Conservation (phyloP, 2,888 invertebrate species). For the Mermis nigrescens region DNA sequence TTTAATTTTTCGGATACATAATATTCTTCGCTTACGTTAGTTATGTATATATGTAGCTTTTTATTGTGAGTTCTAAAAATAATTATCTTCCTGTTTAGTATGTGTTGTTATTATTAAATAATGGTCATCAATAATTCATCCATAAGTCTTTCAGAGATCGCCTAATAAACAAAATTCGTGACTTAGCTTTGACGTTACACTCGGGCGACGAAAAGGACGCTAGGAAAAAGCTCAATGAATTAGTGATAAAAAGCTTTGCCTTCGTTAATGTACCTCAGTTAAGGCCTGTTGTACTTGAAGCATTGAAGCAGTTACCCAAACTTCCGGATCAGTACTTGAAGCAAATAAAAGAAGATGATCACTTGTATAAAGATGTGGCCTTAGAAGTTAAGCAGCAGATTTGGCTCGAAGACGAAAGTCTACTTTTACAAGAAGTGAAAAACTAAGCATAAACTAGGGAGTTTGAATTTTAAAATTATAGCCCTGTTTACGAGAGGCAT, state of each 20-base stretch:
- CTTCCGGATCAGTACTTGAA: slow-evolving; percentile 68
- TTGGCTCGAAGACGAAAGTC: slow-evolving; percentile 87
- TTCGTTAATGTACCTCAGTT: slow-evolving; percentile 61
- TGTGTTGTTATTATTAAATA: too few relatives aligned
- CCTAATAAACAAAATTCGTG: slow-evolving; percentile 13
- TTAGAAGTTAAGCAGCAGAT: slow-evolving; percentile 92
- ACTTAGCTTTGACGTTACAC: slow-evolving; percentile 12
- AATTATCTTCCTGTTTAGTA: too few relatives aligned
- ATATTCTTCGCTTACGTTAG: too few relatives aligned
- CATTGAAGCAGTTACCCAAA: slow-evolving; percentile 70
- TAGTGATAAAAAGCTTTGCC: slow-evolving; percentile 75
- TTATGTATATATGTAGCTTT: too few relatives aligned
- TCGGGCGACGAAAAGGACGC: slow-evolving; percentile 13
- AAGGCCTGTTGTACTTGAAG: slow-evolving; percentile 80
- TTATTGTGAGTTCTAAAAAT: too few relatives aligned
- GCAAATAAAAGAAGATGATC: slow-evolving; percentile 48
- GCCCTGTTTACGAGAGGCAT: too few relatives aligned
- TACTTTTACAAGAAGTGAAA: slow-evolving; percentile 91
- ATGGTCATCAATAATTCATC: too few relatives aligned
- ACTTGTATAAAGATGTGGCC: slow-evolving; percentile 76
- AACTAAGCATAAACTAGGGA: slow-evolving; percentile 31
- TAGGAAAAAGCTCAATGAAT: slow-evolving; percentile 43
- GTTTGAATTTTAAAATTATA: too few relatives aligned
- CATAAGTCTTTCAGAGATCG: too few relatives aligned
- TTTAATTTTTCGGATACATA: too few relatives aligned